Percentiles rank a stretch among this genome's conserved stretches.
Evolutionary conservation across 2,888 invertebrate species (phyloP).

Genomic region (Meghimatium bilineatum): DNA sequence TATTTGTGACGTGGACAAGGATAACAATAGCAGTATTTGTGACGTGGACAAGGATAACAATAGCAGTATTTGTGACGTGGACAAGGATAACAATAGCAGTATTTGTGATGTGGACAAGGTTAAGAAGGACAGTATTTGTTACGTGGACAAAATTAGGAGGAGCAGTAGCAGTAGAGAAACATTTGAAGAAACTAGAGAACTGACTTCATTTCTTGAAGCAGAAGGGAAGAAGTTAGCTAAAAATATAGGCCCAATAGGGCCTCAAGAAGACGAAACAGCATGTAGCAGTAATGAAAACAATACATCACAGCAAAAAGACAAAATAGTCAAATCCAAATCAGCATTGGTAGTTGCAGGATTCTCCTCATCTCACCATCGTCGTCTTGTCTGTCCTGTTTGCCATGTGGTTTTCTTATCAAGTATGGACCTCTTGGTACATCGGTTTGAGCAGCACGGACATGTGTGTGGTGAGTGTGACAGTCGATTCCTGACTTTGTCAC

Average conservation of each 20-base stretch:
- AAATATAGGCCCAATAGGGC: neutral
- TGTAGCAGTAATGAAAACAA: neutral
- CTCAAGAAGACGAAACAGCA: neutral
- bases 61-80: neutral
- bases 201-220: neutral
- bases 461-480: conserved; percentile 46
- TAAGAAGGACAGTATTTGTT: too few species aligned
- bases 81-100: too few species aligned
- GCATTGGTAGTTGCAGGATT: neutral
- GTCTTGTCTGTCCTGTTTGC: conserved; percentile 19
- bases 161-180: too few species aligned
- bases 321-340: neutral
- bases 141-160: too few species aligned
- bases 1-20: neutral
- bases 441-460: conserved; percentile 43
- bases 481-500: conserved; percentile 28
- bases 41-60: too few species aligned
- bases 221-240: neutral
- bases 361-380: conserved; percentile 8
- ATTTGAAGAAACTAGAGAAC: neutral
- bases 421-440: conserved; percentile 39
- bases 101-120: too few species aligned
- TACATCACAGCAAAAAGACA: neutral
- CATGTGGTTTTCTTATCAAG: conserved; percentile 36
- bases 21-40: neutral